These are phyloP conservation scores for Colostygia pectinataria DNA, from an alignment of 2,888 invertebrate species.

Conservation along the genomic window DNA sequence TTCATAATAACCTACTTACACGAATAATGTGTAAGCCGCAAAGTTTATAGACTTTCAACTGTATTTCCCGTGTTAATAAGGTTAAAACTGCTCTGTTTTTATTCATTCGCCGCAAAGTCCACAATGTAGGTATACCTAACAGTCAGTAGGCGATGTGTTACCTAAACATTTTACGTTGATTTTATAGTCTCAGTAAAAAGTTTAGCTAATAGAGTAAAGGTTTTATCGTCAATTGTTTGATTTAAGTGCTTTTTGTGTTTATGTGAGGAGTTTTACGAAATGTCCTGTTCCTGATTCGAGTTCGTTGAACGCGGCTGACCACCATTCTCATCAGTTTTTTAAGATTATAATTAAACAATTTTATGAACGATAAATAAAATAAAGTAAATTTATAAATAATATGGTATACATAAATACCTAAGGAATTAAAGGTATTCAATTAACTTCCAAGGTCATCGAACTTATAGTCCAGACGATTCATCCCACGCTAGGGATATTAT, in stretches of 20 bases:
- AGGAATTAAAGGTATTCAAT: no score
- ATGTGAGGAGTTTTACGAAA: constrained; percentile 7
- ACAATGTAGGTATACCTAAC: constrained; percentile 4
- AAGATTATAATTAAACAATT: no score
- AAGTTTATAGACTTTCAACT: constrained; percentile 8
- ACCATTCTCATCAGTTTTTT: no score
- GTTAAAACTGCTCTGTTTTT: not conserved
- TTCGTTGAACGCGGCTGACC: not conserved
- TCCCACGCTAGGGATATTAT: constrained; percentile 1
- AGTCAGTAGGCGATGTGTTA: constrained; percentile 18
- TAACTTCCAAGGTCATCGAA: not conserved
- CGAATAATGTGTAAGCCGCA: not conserved
- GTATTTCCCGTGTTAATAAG: not conserved
- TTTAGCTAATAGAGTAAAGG: constrained; percentile 25
- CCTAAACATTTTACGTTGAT: constrained; percentile 26
- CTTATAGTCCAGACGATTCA: not conserved
- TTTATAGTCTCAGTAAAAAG: constrained; percentile 32
- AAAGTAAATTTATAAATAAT: no score
- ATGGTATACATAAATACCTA: no score
- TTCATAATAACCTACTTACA: not conserved
- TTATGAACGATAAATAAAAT: no score
- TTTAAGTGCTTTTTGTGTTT: constrained; percentile 18
- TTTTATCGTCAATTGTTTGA: constrained; percentile 27
- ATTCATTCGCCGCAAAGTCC: constrained; percentile 14
- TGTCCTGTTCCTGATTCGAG: not conserved